Evolutionary conservation across 2,113 vertebrate species (phyloP).

Genomic region (Saguinus imperator): DNA sequence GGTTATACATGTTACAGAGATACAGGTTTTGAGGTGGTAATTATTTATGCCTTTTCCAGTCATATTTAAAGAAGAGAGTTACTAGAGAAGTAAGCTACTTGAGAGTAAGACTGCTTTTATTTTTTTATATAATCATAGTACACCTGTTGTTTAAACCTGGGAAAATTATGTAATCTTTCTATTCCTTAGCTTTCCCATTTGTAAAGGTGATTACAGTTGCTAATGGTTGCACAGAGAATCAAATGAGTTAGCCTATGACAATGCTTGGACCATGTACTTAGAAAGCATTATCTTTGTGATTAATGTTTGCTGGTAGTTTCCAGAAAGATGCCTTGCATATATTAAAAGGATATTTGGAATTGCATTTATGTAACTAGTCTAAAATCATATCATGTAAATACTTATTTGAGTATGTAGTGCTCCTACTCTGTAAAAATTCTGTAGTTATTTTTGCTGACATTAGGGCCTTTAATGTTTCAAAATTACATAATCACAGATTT

Average conservation of each 20-base stretch:
- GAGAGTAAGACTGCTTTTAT: not conserved
- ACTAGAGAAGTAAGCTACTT: not conserved
- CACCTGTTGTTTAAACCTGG: not conserved
- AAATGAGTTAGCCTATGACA: not conserved
- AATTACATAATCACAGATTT: not conserved
- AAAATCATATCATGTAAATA: not conserved
- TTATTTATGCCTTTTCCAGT: not conserved
- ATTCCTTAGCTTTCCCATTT: not conserved
- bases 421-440: not conserved
- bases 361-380: constrained; percentile 18
- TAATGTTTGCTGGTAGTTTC: not conserved
- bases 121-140: not conserved
- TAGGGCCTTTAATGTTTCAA: not conserved
- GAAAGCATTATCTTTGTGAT: constrained; percentile 3
- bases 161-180: not conserved
- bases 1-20: not conserved
- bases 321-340: not conserved
- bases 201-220: not conserved
- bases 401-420: not conserved
- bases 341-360: not conserved
- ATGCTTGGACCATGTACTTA: not conserved
- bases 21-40: not conserved
- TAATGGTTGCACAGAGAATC: not conserved
- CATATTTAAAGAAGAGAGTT: not conserved
- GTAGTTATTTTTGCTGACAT: constrained; percentile 33